Evolutionary conservation across 2,888 invertebrate species (phyloP), one percentile per base, ranked within the genome.

Genomic region (Chloroclystis v-ata): DNA sequence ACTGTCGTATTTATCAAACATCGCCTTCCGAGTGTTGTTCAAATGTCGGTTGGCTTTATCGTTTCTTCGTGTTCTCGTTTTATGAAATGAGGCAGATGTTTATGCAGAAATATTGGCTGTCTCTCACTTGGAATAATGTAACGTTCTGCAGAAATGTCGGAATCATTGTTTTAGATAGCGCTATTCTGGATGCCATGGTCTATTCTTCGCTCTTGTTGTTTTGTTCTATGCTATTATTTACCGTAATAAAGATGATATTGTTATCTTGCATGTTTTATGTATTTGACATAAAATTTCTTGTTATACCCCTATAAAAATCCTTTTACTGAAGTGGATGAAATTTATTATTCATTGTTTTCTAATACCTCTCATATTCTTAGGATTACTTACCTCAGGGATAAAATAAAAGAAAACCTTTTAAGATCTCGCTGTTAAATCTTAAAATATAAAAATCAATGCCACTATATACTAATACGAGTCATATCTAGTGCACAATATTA

Each of bases 1-100:
- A 78, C 69, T 67, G 69, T 59, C 65, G 72, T 84, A 82, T 85
- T 84, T 83, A 82, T 84, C 81, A 84, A 82, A 79, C 72, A 78
- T 78, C 71, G 70, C 68, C 56, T 72, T 49, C 43, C 43, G 41
- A 54, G 43, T 47, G 49, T 48, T 58, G 54, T 52, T 54, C 43
- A 52, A 54, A 58, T 51, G 50, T 53, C 54, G 47, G 56, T 42
- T 44, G 53, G 43, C 54, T 59, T 59, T 59, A 59, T 59, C 59
- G 56, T 51, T 56, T 59, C 56, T 59, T 54, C 59, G 51, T 59
- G 56, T 59, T 53, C 45, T 50, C 49, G 47, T 37, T 56, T 56
- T 58, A 58, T 54, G 56, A 51, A 58, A 58, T 47, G 47, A 54
- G 50, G 48, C 58, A 56, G 56, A 52, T 55, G 53, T 53, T 55